Percentiles rank a stretch among this genome's conserved stretches.
These are phyloP conservation scores for Melipona beecheii DNA, from an alignment of 2,888 invertebrate genomes.

Conservation along the genomic window DNA sequence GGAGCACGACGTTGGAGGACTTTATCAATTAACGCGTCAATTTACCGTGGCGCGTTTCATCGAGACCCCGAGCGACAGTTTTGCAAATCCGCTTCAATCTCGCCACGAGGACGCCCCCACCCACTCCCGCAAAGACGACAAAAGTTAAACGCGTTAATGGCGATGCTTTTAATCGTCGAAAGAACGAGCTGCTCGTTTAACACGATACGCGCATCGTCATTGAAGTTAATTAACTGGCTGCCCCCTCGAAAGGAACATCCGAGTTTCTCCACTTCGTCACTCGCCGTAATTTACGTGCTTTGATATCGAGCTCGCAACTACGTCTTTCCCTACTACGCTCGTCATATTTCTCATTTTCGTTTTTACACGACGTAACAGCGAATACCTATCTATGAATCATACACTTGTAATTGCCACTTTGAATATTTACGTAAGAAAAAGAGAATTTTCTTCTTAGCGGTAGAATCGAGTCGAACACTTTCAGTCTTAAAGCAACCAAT, in stretches of 20 bases:
- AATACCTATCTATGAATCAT: neutral
- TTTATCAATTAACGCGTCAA: constrained; percentile 6
- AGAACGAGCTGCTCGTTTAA: constrained; percentile 46
- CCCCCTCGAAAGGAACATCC: constrained; percentile 11
- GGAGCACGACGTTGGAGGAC: neutral
- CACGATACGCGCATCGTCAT: constrained; percentile 38
- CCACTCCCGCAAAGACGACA: constrained; percentile 19
- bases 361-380: neutral
- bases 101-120: neutral
- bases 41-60: neutral
- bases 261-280: constrained; percentile 13
- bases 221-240: constrained; percentile 59
- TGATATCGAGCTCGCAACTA: neutral
- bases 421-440: neutral
- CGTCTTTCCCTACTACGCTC: no score
- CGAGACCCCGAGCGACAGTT: neutral
- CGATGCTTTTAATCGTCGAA: constrained; percentile 56
- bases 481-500: no score
- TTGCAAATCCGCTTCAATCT: neutral
- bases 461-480: neutral
- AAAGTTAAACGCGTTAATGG: constrained; percentile 36
- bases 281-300: neutral
- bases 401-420: neutral
- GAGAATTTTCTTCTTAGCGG: no score
- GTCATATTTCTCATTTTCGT: neutral